Conservation (phyloP, 1,140 invertebrate genomes). For the Ceratoteleas bidentatus region DNA sequence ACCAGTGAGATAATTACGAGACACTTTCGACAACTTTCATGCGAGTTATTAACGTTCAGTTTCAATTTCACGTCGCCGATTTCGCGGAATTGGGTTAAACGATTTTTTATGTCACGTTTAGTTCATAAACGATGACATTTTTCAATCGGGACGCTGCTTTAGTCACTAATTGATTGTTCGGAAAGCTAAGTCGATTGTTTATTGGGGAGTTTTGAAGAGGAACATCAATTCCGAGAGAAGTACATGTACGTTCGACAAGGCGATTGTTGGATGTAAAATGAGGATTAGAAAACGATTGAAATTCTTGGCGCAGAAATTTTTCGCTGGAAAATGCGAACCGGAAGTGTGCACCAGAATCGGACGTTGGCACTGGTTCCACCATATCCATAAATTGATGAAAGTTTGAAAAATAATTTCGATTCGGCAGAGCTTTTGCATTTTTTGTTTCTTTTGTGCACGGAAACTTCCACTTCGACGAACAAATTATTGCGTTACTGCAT, state of each 20-base stretch:
- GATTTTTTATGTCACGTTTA: conserved; percentile 1
- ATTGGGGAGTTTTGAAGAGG: neutral
- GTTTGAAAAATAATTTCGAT: too few species aligned
- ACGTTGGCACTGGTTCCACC: too few species aligned
- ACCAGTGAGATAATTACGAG: conserved; percentile 48
- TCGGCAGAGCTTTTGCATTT: too few species aligned
- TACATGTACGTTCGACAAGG: neutral
- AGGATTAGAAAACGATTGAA: too few species aligned
- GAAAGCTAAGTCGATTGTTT: neutral
- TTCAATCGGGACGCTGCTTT: neutral
- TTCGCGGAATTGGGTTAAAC: conserved; percentile 16
- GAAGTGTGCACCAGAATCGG: too few species aligned
- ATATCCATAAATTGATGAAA: too few species aligned
- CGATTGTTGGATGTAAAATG: too few species aligned
- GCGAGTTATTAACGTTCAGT: conserved; percentile 37
- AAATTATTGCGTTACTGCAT: too few species aligned
- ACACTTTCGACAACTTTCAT: conserved; percentile 60
- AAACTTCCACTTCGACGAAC: too few species aligned
- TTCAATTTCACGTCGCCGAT: conserved; percentile 23
- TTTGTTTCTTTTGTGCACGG: too few species aligned
- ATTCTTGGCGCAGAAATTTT: too few species aligned
- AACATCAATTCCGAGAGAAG: neutral
- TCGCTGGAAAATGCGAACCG: too few species aligned
- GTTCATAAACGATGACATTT: neutral
- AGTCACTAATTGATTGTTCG: neutral